Conservation (phyloP, 92 coral and sea anemone species). For the Siderastrea radians region DNA sequence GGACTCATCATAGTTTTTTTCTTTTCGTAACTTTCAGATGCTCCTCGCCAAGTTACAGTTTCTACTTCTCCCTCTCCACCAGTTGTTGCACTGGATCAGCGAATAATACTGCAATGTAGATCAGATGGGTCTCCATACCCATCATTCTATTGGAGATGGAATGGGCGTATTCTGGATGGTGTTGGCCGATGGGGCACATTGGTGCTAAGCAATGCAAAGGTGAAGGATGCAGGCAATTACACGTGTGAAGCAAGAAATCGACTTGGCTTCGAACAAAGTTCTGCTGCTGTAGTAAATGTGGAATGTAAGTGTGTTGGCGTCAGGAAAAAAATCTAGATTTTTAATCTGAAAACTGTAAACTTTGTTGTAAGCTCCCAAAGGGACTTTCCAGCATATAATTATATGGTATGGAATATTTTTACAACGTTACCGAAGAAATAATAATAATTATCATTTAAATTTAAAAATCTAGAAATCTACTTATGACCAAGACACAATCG, state of each 20-base stretch:
- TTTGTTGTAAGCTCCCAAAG: no score
- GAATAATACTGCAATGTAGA: constrained; percentile 41
- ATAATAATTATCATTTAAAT: no score
- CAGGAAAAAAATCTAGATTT: no score
- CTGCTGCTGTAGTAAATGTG: constrained; percentile 30
- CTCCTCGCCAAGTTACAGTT: constrained; percentile 44
- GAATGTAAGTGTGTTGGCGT: constrained; percentile 52
- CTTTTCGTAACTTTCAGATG: constrained; percentile 32
- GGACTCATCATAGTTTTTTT: background rate
- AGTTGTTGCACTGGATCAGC: constrained; percentile 14
- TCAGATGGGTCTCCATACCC: constrained; percentile 62
- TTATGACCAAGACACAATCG: no score
- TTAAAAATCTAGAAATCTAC: no score
- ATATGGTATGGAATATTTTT: no score
- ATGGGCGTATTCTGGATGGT: constrained; percentile 13
- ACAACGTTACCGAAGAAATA: no score
- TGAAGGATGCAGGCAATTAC: constrained; percentile 70
- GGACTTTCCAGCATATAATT: no score
- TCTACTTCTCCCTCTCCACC: background rate
- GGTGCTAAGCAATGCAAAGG: background rate
- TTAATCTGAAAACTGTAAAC: no score
- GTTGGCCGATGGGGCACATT: background rate
- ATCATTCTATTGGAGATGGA: constrained; percentile 51
- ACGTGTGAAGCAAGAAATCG: constrained; percentile 77
- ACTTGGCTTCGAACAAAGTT: constrained; percentile 45